Evolutionary conservation across 2,888 invertebrate species (phyloP).

Genomic region (Patella ulyssiponensis): DNA sequence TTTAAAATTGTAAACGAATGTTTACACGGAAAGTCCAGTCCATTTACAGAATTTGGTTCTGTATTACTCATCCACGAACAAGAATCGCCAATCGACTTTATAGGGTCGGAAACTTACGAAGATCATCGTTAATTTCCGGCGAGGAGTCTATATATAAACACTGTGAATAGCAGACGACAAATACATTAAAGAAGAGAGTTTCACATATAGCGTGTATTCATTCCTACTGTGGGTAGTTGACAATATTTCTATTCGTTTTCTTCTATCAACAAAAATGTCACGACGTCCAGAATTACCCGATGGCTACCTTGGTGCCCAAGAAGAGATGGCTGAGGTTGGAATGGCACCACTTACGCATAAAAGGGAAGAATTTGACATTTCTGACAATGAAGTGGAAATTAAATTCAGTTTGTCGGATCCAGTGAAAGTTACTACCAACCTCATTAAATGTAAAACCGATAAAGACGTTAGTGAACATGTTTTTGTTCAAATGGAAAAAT

Average conservation of each 20-base stretch:
- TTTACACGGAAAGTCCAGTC: too few species aligned
- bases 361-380: neutral
- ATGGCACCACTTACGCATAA: neutral
- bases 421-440: conserved; percentile 44
- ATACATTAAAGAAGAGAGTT: too few species aligned
- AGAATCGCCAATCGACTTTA: too few species aligned
- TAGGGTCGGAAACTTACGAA: too few species aligned
- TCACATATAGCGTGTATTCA: too few species aligned
- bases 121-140: too few species aligned
- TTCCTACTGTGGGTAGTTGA: too few species aligned
- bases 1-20: too few species aligned
- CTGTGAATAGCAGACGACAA: too few species aligned
- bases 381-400: conserved; percentile 1
- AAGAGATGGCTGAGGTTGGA: neutral
- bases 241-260: neutral
- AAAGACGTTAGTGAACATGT: conserved; percentile 52
- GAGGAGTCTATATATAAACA: too few species aligned
- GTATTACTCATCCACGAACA: too few species aligned
- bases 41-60: too few species aligned
- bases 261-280: neutral
- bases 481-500: conserved; percentile 58
- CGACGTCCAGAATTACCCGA: neutral
- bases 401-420: neutral
- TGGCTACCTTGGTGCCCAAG: neutral
- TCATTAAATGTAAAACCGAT: conserved; percentile 44